Evolutionary conservation across 1,140 invertebrate genomes (phyloP).

Genomic region (Meloidogyne floridensis): DNA sequence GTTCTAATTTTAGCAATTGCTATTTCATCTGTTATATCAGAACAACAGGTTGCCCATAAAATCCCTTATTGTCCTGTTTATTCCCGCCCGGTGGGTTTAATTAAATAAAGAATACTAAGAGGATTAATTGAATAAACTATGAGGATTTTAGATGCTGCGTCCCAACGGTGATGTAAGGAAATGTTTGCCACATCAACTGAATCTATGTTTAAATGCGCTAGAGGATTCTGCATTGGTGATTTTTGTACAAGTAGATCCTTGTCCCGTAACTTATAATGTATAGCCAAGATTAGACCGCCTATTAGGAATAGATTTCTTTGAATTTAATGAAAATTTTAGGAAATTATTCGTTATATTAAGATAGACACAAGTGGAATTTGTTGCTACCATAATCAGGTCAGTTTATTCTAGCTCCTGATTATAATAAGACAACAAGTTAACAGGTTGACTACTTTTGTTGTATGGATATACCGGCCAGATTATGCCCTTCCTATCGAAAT

Average conservation of each 20-base stretch:
- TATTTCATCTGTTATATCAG: neutral
- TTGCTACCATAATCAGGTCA: constrained; percentile 62
- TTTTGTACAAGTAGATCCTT: neutral
- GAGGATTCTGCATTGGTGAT: constrained; percentile 49
- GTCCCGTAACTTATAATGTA: too few species aligned
- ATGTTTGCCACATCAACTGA: constrained; percentile 62
- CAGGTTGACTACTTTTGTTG: constrained; percentile 65
- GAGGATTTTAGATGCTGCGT: constrained; percentile 22
- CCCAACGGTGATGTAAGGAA: constrained; percentile 63
- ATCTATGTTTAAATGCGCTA: constrained; percentile 61
- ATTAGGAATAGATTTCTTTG: too few species aligned
- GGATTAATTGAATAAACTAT: too few species aligned
- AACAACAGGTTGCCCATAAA: neutral
- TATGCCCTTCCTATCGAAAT: constrained; percentile 54
- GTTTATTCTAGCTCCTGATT: neutral
- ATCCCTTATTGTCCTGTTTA: constrained; percentile 40
- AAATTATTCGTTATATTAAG: constrained; percentile 13
- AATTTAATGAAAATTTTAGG: too few species aligned
- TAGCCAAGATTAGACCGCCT: too few species aligned
- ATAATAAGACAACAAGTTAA: neutral
- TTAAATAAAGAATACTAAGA: too few species aligned
- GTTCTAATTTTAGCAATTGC: neutral
- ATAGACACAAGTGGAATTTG: constrained; percentile 49
- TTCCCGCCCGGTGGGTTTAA: constrained; percentile 21
- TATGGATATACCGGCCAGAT: constrained; percentile 48